Percentiles rank a stretch among this genome's conserved stretches.
These are phyloP conservation scores for Acropora tenuis DNA, from an alignment of 64 coral and sea anemone genomes.

Conservation along the genomic window DNA sequence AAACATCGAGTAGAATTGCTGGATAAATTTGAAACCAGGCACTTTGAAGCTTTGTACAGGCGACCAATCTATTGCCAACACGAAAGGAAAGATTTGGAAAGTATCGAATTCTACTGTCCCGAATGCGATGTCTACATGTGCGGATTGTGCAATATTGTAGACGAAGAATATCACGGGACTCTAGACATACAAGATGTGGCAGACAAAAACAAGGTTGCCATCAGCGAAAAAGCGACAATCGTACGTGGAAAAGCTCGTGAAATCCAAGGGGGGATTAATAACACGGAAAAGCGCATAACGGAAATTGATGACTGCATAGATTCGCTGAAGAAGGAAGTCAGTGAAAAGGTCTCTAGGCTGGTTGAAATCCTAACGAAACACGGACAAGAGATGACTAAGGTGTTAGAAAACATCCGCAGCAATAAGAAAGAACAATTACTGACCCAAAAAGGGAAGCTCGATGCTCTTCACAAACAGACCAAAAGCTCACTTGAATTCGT, in stretches of 20 bases:
- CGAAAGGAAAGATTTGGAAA: slow-evolving; percentile 83
- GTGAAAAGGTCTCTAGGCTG: slow-evolving; percentile 68
- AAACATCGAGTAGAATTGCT: slow-evolving; percentile 37
- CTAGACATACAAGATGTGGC: slow-evolving; percentile 62
- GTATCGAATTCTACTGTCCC: slow-evolving; percentile 90
- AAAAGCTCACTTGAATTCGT: slow-evolving; percentile 72
- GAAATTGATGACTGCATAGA: slow-evolving; percentile 72
- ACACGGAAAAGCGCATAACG: slow-evolving; percentile 38
- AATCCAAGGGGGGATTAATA: slow-evolving; percentile 51
- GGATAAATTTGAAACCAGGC: slow-evolving; percentile 53
- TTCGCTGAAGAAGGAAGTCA: slow-evolving; percentile 76
- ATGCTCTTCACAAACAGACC: slow-evolving; percentile 74
- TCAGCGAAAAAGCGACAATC: slow-evolving; percentile 40
- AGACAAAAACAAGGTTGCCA: slow-evolving; percentile 39
- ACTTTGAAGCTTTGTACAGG: slow-evolving; percentile 70
- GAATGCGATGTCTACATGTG: slow-evolving; percentile 90
- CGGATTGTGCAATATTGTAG: slow-evolving; percentile 77
- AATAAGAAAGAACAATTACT: slow-evolving; percentile 82
- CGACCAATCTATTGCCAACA: slow-evolving; percentile 80
- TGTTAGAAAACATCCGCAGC: slow-evolving; percentile 75
- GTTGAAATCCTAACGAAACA: slow-evolving; percentile 70
- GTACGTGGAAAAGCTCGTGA: slow-evolving; percentile 43
- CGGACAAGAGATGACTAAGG: slow-evolving; percentile 78
- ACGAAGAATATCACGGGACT: slow-evolving; percentile 57
- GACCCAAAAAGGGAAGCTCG: slow-evolving; percentile 66